A percentile compares a stretch with the other conserved stretches of the same genome.
Conservation (phyloP, 2,888 invertebrate genomes). For the Rhamphomyia laevipes region DNA sequence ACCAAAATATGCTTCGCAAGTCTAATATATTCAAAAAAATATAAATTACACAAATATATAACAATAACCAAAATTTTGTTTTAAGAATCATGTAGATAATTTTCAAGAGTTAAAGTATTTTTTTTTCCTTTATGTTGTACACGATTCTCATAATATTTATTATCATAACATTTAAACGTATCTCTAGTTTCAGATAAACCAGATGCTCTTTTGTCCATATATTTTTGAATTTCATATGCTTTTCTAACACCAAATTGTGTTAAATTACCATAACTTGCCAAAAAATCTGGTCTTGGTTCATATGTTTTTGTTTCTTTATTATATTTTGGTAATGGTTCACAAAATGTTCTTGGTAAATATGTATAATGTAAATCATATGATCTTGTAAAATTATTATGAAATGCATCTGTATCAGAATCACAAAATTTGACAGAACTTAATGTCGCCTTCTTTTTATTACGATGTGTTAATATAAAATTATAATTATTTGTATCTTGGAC, state of each 20-base stretch:
- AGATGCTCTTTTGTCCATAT: neutral
- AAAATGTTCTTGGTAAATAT: neutral
- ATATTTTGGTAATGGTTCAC: neutral
- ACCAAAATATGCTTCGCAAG: too few species aligned
- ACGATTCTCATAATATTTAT: neutral
- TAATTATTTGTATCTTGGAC: too few species aligned
- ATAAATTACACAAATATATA: too few species aligned
- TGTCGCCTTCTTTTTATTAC: neutral
- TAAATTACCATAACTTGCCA: conserved; percentile 5
- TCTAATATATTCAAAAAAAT: too few species aligned
- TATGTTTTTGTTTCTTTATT: neutral
- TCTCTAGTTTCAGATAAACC: neutral
- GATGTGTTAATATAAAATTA: too few species aligned
- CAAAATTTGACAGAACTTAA: neutral
- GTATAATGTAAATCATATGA: conserved; percentile 5
- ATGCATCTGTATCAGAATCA: conserved; percentile 1
- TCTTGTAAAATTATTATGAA: conserved; percentile 7
- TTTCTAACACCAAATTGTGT: conserved; percentile 3
- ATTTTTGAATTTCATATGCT: neutral
- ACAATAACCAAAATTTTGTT: too few species aligned
- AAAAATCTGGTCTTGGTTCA: conserved; percentile 3
- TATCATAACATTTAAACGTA: neutral
- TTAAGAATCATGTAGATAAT: too few species aligned
- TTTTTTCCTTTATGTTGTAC: too few species aligned
- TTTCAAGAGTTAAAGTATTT: too few species aligned